Evolutionary conservation across 2,113 vertebrate genomes (phyloP).

Genomic region (Phylloscopus trochilus): DNA sequence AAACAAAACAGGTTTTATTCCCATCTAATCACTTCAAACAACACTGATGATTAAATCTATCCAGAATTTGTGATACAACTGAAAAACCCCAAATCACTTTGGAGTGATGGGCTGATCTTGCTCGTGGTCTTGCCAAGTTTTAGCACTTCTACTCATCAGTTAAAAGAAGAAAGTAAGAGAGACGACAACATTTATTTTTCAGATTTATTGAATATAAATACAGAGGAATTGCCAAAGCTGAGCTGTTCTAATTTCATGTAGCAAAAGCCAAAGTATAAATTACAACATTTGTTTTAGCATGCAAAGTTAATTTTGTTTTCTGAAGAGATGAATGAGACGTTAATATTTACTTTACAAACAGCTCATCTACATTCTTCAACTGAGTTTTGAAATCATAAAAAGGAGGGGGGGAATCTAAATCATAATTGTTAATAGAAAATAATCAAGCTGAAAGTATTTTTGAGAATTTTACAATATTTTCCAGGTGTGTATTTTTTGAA

Average conservation of each 20-base stretch:
- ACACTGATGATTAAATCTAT: not conserved
- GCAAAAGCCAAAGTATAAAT: not conserved
- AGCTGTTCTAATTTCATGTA: not conserved
- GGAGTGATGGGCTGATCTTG: not conserved
- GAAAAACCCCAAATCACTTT: not conserved
- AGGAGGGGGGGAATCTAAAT: fast-evolving
- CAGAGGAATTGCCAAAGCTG: not conserved
- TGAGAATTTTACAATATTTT: not conserved
- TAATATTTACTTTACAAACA: not conserved
- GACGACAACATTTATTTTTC: not conserved
- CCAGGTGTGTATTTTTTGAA: not conserved
- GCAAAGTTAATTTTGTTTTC: not conserved
- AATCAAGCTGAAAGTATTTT: not conserved
- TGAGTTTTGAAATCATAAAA: not conserved
- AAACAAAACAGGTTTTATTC: not conserved
- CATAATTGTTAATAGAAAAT: not conserved
- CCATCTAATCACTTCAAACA: not conserved
- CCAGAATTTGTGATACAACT: not conserved
- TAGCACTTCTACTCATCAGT: not conserved
- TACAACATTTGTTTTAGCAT: not conserved
- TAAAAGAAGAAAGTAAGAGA: not conserved
- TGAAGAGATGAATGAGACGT: not conserved
- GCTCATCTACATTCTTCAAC: not conserved
- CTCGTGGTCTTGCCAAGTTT: not conserved
- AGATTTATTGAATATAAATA: not conserved